phyloP scores from a whole-genome alignment of 2,797 vertebrate genomes.

The Brachyalestes nurse region DNA sequence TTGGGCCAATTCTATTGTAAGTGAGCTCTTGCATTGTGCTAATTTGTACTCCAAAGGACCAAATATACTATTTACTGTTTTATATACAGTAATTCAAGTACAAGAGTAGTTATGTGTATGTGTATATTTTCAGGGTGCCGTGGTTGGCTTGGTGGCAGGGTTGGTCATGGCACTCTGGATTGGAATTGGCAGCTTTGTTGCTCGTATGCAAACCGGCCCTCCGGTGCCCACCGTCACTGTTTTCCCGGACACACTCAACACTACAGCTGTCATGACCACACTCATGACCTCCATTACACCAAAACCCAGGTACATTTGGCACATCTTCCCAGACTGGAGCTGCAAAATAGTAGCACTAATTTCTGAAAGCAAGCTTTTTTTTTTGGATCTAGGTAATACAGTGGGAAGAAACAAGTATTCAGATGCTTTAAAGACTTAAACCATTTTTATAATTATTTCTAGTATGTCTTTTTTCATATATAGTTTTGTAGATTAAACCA shows the following conservation, averaged over 20 bases:
- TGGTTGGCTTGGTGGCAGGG: constrained; percentile 82
- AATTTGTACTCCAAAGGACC: not conserved
- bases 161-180: constrained; percentile 96
- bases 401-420: no score
- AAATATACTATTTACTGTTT: not conserved
- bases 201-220: not conserved
- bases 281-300: constrained; percentile 59
- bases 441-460: no score
- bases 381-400: no score
- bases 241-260: constrained; percentile 68
- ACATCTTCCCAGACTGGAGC: not conserved
- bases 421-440: no score
- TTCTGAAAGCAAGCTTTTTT: not conserved
- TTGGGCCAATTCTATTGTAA: constrained; percentile 88
- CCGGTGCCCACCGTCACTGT: constrained; percentile 59
- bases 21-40: constrained; percentile 57
- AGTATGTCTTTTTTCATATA: no score
- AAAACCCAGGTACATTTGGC: constrained; percentile 70
- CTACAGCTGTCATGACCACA: constrained; percentile 75
- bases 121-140: constrained; percentile 81
- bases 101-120: not conserved
- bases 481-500: no score
- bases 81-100: not conserved
- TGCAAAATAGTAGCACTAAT: not conserved
- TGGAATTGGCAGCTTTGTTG: constrained; percentile 86